Evolutionary conservation across 2,888 invertebrate genomes (phyloP).

Genomic region (Monoplex corrugatus): DNA sequence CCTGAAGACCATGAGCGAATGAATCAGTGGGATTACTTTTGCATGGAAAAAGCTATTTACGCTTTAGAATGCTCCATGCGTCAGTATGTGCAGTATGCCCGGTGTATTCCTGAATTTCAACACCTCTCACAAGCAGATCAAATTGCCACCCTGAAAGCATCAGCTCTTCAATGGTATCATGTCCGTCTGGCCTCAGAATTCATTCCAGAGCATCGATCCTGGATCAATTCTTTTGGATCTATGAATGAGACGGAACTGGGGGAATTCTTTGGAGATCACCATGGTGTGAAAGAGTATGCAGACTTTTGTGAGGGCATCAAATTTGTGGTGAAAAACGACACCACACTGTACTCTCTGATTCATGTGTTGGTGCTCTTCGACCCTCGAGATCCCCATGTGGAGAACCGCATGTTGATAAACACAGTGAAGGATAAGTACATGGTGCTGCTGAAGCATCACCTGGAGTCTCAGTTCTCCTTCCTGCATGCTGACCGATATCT

Average conservation of each 20-base stretch:
- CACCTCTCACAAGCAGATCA: constrained; percentile 97
- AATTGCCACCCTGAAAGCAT: constrained; percentile 91
- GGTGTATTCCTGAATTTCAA: constrained; percentile 89
- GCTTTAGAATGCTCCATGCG: constrained; percentile 90
- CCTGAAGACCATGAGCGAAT: not conserved
- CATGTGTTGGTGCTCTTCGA: constrained; percentile 95
- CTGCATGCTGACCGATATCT: constrained; percentile 68
- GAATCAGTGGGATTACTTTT: not conserved
- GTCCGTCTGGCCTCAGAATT: constrained; percentile 94
- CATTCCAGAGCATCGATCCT: constrained; percentile 92
- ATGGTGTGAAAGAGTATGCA: constrained; percentile 76
- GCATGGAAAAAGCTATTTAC: constrained; percentile 35
- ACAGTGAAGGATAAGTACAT: constrained; percentile 83
- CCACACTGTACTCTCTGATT: constrained; percentile 87
- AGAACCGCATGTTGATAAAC: constrained; percentile 68
- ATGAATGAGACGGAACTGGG: constrained; percentile 94
- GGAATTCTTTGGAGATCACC: constrained; percentile 86
- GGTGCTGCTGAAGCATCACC: constrained; percentile 78
- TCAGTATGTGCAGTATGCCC: constrained; percentile 86
- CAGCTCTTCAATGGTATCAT: constrained; percentile 70
- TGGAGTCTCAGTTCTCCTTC: constrained; percentile 77
- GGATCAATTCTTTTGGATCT: constrained; percentile 87
- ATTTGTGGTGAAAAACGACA: constrained; percentile 87
- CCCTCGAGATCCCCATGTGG: constrained; percentile 89
- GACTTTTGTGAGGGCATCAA: constrained; percentile 76